phyloP scores from a whole-genome alignment of 2,888 invertebrate genomes.

The Tinea semifulvella region DNA sequence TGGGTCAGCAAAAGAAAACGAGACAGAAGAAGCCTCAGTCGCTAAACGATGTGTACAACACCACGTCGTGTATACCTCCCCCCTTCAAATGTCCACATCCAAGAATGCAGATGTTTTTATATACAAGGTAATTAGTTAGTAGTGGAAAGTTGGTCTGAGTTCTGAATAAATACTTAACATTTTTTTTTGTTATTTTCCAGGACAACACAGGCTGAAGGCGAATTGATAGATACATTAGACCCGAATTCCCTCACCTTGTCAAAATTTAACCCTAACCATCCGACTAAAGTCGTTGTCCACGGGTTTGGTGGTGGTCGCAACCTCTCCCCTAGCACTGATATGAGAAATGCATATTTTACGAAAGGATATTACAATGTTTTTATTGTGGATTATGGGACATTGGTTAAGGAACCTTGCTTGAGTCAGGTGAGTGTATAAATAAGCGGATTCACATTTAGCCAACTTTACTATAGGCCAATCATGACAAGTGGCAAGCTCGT shows the following conservation, averaged over 20 bases:
- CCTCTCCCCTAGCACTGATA: slow-evolving; percentile 83
- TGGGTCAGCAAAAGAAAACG: slow-evolving; percentile 38
- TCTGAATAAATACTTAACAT: slow-evolving; percentile 5
- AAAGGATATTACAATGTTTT: slow-evolving; percentile 85
- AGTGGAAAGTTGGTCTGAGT: not conserved
- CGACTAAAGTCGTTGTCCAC: slow-evolving; percentile 89
- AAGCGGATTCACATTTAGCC: too few species aligned
- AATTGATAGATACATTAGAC: slow-evolving; percentile 74
- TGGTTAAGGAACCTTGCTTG: slow-evolving; percentile 85
- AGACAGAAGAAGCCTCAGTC: slow-evolving; percentile 59
- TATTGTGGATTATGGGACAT: slow-evolving; percentile 83
- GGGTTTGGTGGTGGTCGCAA: slow-evolving; percentile 89
- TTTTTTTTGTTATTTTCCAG: slow-evolving; percentile 55
- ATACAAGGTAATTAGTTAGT: slow-evolving; percentile 71
- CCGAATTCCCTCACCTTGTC: slow-evolving; percentile 76
- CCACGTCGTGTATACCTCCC: slow-evolving; percentile 81
- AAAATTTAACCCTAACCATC: slow-evolving; percentile 78
- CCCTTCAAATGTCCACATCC: slow-evolving; percentile 86
- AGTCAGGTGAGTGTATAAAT: slow-evolving; percentile 70
- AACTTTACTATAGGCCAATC: too few species aligned
- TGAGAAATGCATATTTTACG: slow-evolving; percentile 83
- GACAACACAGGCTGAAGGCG: slow-evolving; percentile 78
- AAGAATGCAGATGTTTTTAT: slow-evolving; percentile 82
- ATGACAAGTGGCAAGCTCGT: too few species aligned
- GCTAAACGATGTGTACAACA: slow-evolving; percentile 76